Evolutionary conservation across 2,797 vertebrate species (phyloP).

Genomic region (Tolypeutes matacus): DNA sequence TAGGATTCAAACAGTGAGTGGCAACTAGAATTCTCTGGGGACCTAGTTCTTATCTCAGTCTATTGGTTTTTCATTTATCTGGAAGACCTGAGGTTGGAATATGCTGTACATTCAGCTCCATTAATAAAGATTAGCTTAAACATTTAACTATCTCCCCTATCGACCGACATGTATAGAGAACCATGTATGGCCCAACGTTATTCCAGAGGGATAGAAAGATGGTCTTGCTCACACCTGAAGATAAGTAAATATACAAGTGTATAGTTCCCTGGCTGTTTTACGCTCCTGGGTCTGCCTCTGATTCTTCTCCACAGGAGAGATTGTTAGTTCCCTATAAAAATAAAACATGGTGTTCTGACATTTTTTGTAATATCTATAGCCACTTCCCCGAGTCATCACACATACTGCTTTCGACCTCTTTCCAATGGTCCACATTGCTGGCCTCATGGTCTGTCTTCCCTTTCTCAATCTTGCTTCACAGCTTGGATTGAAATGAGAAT

Average conservation of each 20-base stretch:
- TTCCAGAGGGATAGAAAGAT: background rate
- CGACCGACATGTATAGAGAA: background rate
- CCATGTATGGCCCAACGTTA: background rate
- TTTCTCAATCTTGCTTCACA: background rate
- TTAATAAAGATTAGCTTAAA: background rate
- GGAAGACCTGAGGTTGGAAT: background rate
- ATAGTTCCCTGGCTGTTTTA: background rate
- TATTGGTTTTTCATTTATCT: constrained; percentile 8
- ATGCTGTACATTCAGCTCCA: background rate
- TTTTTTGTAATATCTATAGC: background rate
- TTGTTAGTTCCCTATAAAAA: background rate
- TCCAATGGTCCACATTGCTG: background rate
- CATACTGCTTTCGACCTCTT: background rate
- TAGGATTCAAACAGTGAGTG: background rate
- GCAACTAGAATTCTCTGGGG: background rate
- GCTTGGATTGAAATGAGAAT: background rate
- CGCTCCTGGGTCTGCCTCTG: background rate
- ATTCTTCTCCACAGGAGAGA: background rate
- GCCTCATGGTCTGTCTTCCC: background rate
- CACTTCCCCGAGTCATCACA: background rate
- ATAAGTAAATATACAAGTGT: background rate
- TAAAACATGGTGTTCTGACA: constrained; percentile 8
- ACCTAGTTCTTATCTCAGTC: constrained; percentile 5
- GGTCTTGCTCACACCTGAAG: background rate
- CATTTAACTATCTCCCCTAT: background rate